These are phyloP conservation scores for Eupithecia exiguata DNA, from an alignment of 2,888 invertebrate genomes.

Conservation along the genomic window DNA sequence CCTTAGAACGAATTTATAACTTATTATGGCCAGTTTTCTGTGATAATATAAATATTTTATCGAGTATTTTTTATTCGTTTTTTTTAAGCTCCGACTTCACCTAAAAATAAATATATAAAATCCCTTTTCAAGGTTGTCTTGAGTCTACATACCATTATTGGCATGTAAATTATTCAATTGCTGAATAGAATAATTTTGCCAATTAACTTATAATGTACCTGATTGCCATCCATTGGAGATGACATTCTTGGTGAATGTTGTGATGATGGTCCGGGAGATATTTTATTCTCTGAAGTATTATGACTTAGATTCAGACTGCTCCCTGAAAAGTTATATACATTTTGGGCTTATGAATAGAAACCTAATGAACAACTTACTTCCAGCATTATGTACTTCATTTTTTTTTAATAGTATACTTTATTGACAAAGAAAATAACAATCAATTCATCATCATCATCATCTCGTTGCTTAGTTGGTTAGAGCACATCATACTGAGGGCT, in stretches of 20 bases:
- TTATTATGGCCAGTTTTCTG: neutral
- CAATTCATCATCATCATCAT: no score
- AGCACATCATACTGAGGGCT: no score
- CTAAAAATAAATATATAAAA: neutral
- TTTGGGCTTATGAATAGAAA: neutral
- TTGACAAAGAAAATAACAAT: no score
- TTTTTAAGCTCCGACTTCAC: no score
- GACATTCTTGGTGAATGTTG: constrained; percentile 68
- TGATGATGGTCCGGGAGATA: constrained; percentile 63
- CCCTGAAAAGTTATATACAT: constrained; percentile 57
- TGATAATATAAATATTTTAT: neutral
- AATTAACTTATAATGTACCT: constrained; percentile 50
- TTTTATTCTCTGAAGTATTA: constrained; percentile 67
- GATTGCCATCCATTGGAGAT: constrained; percentile 71
- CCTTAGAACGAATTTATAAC: neutral
- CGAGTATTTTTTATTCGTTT: neutral
- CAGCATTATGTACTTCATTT: no score
- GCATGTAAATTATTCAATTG: neutral
- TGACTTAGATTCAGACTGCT: constrained; percentile 72
- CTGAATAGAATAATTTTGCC: neutral
- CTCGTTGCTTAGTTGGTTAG: no score
- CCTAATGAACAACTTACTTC: neutral
- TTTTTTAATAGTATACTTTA: no score
- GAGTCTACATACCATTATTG: neutral
- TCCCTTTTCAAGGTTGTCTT: neutral